phyloP scores from a whole-genome alignment of 2,797 vertebrate genomes.

The Zonotrichia albicollis region DNA sequence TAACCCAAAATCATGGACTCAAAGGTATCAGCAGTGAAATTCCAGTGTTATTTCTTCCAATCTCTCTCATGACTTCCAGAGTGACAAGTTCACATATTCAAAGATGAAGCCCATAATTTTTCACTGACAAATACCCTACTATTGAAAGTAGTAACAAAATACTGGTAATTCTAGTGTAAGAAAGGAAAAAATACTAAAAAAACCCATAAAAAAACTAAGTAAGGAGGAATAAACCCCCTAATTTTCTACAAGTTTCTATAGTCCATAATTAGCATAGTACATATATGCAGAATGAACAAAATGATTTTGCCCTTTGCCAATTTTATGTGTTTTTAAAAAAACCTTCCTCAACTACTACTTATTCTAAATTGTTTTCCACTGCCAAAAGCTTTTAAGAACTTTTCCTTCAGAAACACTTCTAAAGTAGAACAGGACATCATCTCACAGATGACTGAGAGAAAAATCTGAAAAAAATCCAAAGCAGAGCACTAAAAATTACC shows the following conservation, averaged over 20 bases:
- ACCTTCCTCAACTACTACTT: background rate
- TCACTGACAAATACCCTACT: background rate
- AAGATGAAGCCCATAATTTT: background rate
- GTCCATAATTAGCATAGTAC: background rate
- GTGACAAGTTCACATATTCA: background rate
- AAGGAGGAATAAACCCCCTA: rapidly evolving
- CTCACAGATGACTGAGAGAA: background rate
- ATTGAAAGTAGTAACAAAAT: background rate
- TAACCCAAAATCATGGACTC: background rate
- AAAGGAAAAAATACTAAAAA: background rate
- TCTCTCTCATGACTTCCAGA: background rate
- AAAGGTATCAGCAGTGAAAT: background rate
- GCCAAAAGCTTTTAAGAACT: background rate
- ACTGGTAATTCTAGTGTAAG: background rate
- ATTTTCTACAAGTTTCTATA: background rate
- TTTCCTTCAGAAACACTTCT: background rate
- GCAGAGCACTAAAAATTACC: background rate
- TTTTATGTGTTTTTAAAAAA: background rate
- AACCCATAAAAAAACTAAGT: rapidly evolving
- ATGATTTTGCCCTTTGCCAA: background rate
- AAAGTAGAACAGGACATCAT: background rate
- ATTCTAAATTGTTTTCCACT: background rate
- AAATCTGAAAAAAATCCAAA: background rate
- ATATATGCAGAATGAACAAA: background rate
- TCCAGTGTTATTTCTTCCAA: background rate